Evolutionary conservation across 2,888 invertebrate genomes (phyloP), one percentile per base, ranked within the genome.

Genomic region (Willowsia nigromaculata): DNA sequence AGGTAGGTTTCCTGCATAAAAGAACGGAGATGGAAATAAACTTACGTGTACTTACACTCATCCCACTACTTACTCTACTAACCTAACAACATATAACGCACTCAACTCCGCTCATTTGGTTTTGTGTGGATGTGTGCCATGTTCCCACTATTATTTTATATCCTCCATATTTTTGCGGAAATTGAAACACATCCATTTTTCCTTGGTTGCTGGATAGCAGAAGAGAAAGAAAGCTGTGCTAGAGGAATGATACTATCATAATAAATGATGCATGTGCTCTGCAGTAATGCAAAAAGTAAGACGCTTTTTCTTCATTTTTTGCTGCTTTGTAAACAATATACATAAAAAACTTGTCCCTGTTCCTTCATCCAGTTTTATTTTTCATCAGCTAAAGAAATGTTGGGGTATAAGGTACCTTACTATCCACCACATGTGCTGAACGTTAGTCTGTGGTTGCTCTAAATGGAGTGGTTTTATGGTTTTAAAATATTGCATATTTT

Each of bases 401-500:
- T 5, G 62, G 15, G 62, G 22, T 11, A 30, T n/a, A 33, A 68
- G 37, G 65, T 33, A 37, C 65, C 15, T 33, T 18, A 3, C 33
- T 37, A 37, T 13, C 27, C 13, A 25, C 13, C 25, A 25, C 7
- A n/a, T 62, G 30, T 62, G 59, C 30, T 13, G 11, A 18, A 5
- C 2, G 27, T 62, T 62, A n/a, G 59, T 59, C 15, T 68, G 65
- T 18, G 37, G 65, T 18, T 9, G 18, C 37, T n/a, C 7, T 37
- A 68, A 68, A n/a, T 68, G 65, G 37, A 68, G 65, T 37, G 65
- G 65, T 68, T 68, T 68, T 68, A 37, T 37, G 65, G 65, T 68
- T 68, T 9, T 37, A 68, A 68, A 68, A 68, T 68, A 68, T 25
- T n/a, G 18, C 33, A 9, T 62, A 62, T 68, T 33, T 50, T 50